These are phyloP conservation scores for Drosophila triauraria DNA, from an alignment of 1,140 invertebrate genomes.

Conservation along the genomic window DNA sequence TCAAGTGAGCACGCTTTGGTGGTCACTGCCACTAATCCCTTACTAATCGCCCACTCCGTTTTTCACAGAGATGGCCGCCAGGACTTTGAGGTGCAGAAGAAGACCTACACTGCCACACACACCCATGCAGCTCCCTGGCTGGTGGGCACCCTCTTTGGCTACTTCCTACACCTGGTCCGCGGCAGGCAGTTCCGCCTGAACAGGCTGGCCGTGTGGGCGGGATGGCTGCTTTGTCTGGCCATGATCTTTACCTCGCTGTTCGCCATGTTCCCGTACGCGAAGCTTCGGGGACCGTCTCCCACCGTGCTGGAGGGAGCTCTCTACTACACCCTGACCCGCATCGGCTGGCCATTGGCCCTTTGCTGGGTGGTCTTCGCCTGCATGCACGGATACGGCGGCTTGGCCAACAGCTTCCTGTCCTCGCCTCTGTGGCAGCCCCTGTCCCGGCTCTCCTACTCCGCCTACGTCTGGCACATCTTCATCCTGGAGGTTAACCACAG, in stretches of 20 bases:
- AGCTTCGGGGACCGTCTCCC: constrained; percentile 41
- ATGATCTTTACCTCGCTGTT: constrained; percentile 69
- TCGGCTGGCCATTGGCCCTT: constrained; percentile 87
- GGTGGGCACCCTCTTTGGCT: constrained; percentile 64
- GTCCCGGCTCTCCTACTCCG: constrained; percentile 85
- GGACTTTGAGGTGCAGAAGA: too few species aligned
- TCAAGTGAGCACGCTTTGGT: too few species aligned
- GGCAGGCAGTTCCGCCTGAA: constrained; percentile 34
- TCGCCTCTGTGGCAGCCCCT: constrained; percentile 86
- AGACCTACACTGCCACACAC: constrained; percentile 60
- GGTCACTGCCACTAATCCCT: too few species aligned
- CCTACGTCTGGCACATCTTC: constrained; percentile 86
- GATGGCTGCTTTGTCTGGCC: constrained; percentile 62
- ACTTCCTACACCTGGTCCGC: constrained; percentile 55
- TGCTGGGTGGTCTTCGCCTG: constrained; percentile 90
- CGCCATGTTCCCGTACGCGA: constrained; percentile 63
- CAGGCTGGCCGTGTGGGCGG: constrained; percentile 27
- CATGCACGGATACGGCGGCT: constrained; percentile 88
- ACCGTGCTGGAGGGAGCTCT: constrained; percentile 86
- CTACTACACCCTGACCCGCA: constrained; percentile 88
- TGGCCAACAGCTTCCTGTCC: constrained; percentile 86
- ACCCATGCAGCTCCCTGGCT: constrained; percentile 69
- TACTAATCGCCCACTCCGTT: too few species aligned
- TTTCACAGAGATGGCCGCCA: too few species aligned
- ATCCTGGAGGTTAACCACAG: constrained; percentile 56